phyloP scores from a whole-genome alignment of 1,140 invertebrate species.

The Leptinotarsa lineolata region DNA sequence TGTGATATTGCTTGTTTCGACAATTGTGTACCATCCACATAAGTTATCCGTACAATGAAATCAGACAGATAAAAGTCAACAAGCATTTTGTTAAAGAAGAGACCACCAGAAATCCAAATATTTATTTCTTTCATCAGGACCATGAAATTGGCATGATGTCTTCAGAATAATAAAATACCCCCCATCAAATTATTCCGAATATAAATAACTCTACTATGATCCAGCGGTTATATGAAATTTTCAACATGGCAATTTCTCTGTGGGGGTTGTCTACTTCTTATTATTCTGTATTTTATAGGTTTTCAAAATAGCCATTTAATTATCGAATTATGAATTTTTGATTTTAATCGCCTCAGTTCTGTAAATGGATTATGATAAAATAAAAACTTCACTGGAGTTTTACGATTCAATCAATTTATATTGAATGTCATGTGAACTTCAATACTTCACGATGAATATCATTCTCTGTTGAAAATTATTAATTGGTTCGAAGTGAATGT shows the following conservation, averaged over 20 bases:
- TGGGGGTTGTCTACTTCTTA: not conserved
- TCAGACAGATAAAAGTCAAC: not conserved
- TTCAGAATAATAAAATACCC: not conserved
- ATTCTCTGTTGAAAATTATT: no score
- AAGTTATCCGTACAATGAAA: not conserved
- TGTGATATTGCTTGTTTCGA: not conserved
- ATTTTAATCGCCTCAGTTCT: no score
- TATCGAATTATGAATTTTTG: no score
- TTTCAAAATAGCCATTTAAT: not conserved
- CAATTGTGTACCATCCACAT: not conserved
- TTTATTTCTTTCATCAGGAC: not conserved
- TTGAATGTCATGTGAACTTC: no score
- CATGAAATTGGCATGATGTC: not conserved
- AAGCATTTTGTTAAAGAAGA: not conserved
- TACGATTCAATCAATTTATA: no score
- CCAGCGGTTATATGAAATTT: not conserved
- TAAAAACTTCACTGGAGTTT: no score
- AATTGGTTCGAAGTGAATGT: no score
- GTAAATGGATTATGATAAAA: no score
- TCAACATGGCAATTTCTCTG: not conserved
- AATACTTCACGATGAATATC: no score
- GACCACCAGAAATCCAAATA: not conserved
- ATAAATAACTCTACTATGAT: not conserved
- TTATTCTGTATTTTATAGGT: not conserved
- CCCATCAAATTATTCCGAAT: not conserved